Percentiles rank a stretch among this genome's conserved stretches.
These are phyloP conservation scores for Cataglyphis cursor DNA, from an alignment of 2,888 invertebrate species.

Conservation along the genomic window DNA sequence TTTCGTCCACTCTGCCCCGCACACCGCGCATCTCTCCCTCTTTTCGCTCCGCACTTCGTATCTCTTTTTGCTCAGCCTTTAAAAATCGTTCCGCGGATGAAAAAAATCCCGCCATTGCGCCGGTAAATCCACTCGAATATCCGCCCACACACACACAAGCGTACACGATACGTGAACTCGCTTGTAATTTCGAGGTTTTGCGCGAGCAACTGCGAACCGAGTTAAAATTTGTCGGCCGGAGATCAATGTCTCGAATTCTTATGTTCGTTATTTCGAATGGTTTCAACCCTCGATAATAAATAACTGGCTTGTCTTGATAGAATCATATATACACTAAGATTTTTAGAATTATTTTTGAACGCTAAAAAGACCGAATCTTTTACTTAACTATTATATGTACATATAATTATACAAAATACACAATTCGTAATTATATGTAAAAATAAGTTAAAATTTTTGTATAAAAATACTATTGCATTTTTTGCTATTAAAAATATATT, in stretches of 20 bases:
- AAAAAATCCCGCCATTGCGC: constrained; percentile 59
- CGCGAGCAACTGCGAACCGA: constrained; percentile 37
- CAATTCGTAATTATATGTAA: background rate
- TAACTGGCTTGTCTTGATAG: background rate
- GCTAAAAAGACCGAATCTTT: background rate
- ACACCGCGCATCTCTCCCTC: constrained; percentile 30
- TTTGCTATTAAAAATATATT: background rate
- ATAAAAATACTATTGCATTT: background rate
- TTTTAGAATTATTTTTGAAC: background rate
- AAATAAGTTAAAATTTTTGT: constrained; percentile 7
- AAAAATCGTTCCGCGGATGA: constrained; percentile 60
- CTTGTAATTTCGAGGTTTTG: constrained; percentile 64
- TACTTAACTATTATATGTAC: background rate
- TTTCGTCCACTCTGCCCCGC: constrained; percentile 43
- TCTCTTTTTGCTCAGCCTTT: constrained; percentile 57
- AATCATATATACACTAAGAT: background rate
- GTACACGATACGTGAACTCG: constrained; percentile 55
- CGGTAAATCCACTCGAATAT: constrained; percentile 57
- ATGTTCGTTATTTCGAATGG: constrained; percentile 35
- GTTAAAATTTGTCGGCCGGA: constrained; percentile 60
- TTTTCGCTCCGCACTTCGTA: constrained; percentile 49
- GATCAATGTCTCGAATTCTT: constrained; percentile 56
- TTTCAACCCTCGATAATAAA: background rate
- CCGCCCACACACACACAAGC: constrained; percentile 44
- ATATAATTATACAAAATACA: background rate